Conservation (phyloP, 1,140 invertebrate species). For the Macrobrachium rosenbergii region DNA sequence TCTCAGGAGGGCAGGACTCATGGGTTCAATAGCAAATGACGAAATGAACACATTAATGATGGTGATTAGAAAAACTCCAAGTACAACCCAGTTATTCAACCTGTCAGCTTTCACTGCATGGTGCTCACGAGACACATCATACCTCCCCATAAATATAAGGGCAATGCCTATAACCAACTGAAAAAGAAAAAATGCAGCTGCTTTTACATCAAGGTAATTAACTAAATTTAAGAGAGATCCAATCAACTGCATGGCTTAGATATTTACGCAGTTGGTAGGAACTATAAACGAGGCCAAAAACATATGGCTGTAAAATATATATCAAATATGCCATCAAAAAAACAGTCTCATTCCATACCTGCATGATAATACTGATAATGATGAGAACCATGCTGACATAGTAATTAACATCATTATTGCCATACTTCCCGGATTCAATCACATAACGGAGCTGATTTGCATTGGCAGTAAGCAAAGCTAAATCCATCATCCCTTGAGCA, state of each 20-base stretch:
- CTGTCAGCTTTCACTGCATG: constrained; percentile 78
- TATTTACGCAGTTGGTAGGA: too few relatives aligned
- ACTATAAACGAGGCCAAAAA: too few relatives aligned
- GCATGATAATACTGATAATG: constrained; percentile 85
- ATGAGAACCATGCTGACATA: constrained; percentile 85
- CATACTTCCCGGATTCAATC: constrained; percentile 79
- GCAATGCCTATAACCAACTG: constrained; percentile 83
- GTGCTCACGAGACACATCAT: constrained; percentile 81
- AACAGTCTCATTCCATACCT: constrained; percentile 75
- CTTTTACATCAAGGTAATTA: neutral
- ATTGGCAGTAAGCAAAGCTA: constrained; percentile 74
- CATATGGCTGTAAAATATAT: too few relatives aligned
- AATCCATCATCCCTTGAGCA: constrained; percentile 76
- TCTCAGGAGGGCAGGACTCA: constrained; percentile 48
- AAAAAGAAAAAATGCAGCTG: constrained; percentile 20
- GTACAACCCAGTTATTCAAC: constrained; percentile 83
- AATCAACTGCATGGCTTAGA: too few relatives aligned
- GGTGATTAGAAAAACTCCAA: constrained; percentile 84
- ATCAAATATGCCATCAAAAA: neutral
- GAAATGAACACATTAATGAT: constrained; percentile 85
- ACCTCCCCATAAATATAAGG: constrained; percentile 82
- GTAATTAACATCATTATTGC: constrained; percentile 83
- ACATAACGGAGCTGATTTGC: constrained; percentile 90
- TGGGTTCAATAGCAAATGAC: constrained; percentile 79
- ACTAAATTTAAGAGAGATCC: too few relatives aligned